Evolutionary conservation across 2,888 invertebrate species (phyloP).

Genomic region (Nemoura dubitans): DNA sequence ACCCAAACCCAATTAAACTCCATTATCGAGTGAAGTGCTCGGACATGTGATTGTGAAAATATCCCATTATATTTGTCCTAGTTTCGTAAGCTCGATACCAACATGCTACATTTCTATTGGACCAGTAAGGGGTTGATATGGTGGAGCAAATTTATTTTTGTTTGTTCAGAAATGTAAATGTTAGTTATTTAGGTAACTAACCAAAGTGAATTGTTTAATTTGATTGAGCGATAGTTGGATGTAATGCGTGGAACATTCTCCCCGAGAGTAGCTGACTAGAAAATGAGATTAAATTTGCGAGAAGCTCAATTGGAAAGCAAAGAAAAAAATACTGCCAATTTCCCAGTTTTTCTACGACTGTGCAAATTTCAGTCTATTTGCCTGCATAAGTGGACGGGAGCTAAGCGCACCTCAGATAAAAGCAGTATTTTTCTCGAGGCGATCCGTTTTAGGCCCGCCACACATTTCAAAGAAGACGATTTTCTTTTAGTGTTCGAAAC

Average conservation of each 20-base stretch:
- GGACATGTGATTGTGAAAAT: background rate
- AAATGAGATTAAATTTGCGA: too few species aligned
- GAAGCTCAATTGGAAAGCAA: background rate
- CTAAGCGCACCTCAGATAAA: background rate
- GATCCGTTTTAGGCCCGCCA: background rate
- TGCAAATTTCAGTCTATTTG: background rate
- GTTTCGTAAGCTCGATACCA: background rate
- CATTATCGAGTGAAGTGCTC: background rate
- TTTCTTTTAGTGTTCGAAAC: constrained; percentile 25
- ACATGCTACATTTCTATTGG: background rate
- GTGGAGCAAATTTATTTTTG: background rate
- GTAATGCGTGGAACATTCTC: too few species aligned
- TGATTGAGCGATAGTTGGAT: background rate
- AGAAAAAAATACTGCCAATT: background rate
- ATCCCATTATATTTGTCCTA: background rate
- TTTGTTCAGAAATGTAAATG: background rate
- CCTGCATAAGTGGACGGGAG: background rate
- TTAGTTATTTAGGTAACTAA: background rate
- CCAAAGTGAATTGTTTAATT: background rate
- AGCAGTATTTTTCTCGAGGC: background rate
- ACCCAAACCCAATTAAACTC: background rate
- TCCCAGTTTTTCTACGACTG: background rate
- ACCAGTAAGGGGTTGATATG: background rate
- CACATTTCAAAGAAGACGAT: constrained; percentile 22
- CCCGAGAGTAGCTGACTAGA: too few species aligned